Conservation (phyloP, 2,888 invertebrate genomes). For the Minunthozetes semirufus region DNA sequence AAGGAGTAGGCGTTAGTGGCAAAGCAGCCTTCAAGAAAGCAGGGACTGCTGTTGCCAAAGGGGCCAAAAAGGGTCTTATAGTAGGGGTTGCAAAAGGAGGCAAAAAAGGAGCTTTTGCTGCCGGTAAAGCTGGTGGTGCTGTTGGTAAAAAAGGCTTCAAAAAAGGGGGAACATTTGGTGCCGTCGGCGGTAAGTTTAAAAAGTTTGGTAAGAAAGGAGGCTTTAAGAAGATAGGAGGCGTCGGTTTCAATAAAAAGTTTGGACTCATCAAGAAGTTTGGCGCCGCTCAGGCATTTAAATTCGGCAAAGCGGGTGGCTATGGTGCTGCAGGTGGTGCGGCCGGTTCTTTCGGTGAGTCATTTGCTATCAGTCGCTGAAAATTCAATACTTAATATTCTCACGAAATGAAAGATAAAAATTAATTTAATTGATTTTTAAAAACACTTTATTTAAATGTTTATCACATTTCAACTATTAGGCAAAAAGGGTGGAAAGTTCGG, state of each 20-base stretch:
- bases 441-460: too few species aligned
- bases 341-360: too few species aligned
- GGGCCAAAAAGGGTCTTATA: not conserved
- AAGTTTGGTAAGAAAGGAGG: constrained; percentile 36
- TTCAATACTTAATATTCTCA: too few species aligned
- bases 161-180: constrained; percentile 18
- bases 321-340: constrained; percentile 24
- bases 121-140: constrained; percentile 27
- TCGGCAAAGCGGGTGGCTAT: not conserved
- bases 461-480: too few species aligned
- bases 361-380: too few species aligned
- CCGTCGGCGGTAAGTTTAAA: constrained; percentile 22
- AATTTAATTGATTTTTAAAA: too few species aligned
- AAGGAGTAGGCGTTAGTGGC: constrained; percentile 1
- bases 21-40: constrained; percentile 1
- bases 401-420: too few species aligned
- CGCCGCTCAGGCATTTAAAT: constrained; percentile 13
- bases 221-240: constrained; percentile 29
- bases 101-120: constrained; percentile 16
- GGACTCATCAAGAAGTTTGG: constrained; percentile 32
- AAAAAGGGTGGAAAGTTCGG: constrained; percentile 29
- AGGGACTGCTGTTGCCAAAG: constrained; percentile 1
- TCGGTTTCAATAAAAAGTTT: constrained; percentile 33
- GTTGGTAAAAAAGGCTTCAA: constrained; percentile 12
- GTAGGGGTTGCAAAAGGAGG: constrained; percentile 2